phyloP scores from a whole-genome alignment of 2,797 vertebrate species.

The Masticophis lateralis region DNA sequence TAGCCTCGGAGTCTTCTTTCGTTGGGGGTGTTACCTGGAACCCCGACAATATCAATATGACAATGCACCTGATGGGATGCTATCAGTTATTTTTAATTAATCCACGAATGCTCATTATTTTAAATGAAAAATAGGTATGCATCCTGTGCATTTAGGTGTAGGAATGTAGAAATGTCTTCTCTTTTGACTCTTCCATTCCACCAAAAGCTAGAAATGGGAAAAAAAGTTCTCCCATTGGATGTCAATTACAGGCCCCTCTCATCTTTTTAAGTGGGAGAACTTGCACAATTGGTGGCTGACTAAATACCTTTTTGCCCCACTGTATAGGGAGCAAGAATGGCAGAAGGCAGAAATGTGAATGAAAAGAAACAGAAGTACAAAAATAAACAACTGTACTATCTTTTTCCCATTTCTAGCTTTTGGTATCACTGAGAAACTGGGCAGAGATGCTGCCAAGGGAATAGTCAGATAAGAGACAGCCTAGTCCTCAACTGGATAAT shows the following conservation, averaged over 20 bases:
- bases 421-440: not conserved
- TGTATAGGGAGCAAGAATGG: not conserved
- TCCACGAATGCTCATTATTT: not conserved
- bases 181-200: not conserved
- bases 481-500: not conserved
- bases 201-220: not conserved
- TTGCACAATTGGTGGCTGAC: too few relatives aligned
- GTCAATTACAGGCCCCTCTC: too few relatives aligned
- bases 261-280: too few relatives aligned
- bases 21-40: too few relatives aligned
- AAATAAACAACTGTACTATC: not conserved
- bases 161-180: not conserved
- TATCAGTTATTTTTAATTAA: not conserved
- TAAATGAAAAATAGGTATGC: not conserved
- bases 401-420: not conserved
- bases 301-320: too few relatives aligned
- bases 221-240: too few relatives aligned
- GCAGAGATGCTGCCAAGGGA: not conserved
- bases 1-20: too few relatives aligned
- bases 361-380: not conserved
- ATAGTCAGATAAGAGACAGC: not conserved
- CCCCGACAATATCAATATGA: too few relatives aligned
- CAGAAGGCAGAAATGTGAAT: not conserved
- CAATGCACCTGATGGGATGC: not conserved
- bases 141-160: not conserved